Percentiles rank a stretch among this genome's conserved stretches.
Evolutionary conservation across 2,797 vertebrate species (phyloP).

Genomic region (Acrocephalus scirpaceus): DNA sequence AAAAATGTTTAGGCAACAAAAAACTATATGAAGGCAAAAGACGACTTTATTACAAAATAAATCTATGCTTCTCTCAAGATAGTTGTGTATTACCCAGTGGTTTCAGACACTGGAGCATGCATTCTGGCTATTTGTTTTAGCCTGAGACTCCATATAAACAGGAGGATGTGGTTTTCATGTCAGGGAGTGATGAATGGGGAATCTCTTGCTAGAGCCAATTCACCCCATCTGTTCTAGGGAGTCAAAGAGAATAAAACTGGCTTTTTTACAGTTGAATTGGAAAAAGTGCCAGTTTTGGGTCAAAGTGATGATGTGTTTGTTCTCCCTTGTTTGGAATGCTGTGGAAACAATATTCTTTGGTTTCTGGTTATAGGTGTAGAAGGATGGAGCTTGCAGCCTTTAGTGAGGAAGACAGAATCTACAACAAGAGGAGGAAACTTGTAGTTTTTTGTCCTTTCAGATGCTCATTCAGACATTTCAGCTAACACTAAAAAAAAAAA

Average conservation of each 20-base stretch:
- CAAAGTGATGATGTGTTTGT: not conserved
- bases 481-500: not conserved
- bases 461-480: constrained; percentile 30
- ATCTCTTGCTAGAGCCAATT: not conserved
- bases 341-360: not conserved
- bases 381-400: not conserved
- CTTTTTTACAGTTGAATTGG: not conserved
- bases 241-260: not conserved
- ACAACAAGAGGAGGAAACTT: not conserved
- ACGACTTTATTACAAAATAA: not conserved
- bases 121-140: not conserved
- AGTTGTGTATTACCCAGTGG: not conserved
- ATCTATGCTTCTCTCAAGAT: not conserved
- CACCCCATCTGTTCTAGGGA: not conserved
- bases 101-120: not conserved
- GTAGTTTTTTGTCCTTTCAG: not conserved
- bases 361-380: not conserved
- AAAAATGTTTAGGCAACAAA: not conserved
- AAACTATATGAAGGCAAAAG: not conserved
- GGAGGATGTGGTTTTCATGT: not conserved
- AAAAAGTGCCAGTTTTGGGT: not conserved
- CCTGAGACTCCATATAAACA: not conserved
- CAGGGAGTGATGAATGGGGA: not conserved
- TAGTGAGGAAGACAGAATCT: not conserved
- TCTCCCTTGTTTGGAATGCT: not conserved